These are phyloP conservation scores for Uromys caudimaculatus DNA, from an alignment of 2,797 vertebrate species.

Conservation along the genomic window DNA sequence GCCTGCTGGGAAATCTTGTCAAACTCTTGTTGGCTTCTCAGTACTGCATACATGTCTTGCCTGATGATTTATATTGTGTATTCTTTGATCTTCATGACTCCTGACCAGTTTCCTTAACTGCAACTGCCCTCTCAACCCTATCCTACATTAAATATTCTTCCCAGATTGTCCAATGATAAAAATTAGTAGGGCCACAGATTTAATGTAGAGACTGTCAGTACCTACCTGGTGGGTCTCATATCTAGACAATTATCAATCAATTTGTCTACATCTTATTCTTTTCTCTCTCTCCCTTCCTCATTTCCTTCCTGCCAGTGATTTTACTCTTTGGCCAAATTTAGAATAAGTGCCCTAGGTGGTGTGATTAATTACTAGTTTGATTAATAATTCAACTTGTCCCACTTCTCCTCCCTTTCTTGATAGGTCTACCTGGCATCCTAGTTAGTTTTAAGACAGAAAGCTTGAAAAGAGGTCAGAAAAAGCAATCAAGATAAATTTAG, in stretches of 20 bases:
- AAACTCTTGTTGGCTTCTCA: neutral
- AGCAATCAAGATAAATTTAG: neutral
- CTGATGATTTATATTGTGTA: neutral
- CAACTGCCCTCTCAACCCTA: neutral
- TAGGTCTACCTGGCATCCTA: neutral
- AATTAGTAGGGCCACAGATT: neutral
- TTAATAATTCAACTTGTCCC: constrained; percentile 61
- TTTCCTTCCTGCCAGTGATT: neutral
- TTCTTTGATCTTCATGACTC: neutral
- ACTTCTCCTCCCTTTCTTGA: constrained; percentile 31
- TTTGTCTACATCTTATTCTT: neutral
- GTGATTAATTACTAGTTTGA: constrained; percentile 67
- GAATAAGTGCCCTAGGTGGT: constrained; percentile 49
- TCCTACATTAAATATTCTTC: neutral
- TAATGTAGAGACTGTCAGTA: neutral
- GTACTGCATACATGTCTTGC: rapidly evolving
- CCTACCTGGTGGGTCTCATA: neutral
- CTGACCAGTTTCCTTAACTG: neutral
- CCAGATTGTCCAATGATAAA: neutral
- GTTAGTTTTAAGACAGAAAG: constrained; percentile 58
- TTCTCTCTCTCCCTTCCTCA: neutral
- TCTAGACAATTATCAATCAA: neutral
- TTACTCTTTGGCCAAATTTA: constrained; percentile 43
- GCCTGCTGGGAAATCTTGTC: neutral
- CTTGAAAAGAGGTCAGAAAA: constrained; percentile 71